Evolutionary conservation across 2,797 vertebrate genomes (phyloP).

Genomic region (Microctenopoma lineatum): DNA sequence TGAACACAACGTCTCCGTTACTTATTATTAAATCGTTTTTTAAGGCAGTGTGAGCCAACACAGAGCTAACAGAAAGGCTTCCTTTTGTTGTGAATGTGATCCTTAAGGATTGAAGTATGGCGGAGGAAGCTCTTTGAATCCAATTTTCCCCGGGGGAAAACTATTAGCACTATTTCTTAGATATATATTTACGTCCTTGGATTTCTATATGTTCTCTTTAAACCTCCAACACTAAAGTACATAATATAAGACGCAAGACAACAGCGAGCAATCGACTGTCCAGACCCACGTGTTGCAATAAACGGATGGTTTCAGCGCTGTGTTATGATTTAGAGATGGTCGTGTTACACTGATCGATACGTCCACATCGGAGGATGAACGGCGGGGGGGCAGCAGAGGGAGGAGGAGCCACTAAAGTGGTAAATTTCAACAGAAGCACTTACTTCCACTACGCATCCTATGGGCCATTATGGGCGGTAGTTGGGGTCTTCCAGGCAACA

Average conservation of each 20-base stretch:
- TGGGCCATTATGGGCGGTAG: constrained; percentile 74
- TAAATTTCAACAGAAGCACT: constrained; percentile 81
- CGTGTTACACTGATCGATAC: constrained; percentile 51
- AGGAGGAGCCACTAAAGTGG: constrained; percentile 23
- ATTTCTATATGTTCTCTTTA: neutral
- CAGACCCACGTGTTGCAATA: neutral
- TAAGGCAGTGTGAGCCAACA: neutral
- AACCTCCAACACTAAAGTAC: neutral
- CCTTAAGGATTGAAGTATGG: constrained; percentile 15
- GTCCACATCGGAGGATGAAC: constrained; percentile 33
- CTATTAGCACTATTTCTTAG: constrained; percentile 32
- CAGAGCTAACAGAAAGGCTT: neutral
- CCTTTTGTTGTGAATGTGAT: constrained; percentile 21
- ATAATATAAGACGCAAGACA: neutral
- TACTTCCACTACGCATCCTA: constrained; percentile 78
- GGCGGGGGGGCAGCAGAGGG: neutral
- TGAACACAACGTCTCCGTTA: neutral
- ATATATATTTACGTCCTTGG: constrained; percentile 15
- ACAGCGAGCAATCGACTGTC: neutral
- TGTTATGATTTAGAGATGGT: constrained; percentile 55
- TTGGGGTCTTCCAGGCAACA: constrained; percentile 75
- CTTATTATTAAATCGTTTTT: neutral
- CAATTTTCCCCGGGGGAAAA: constrained; percentile 34
- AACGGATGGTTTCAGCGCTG: constrained; percentile 21
- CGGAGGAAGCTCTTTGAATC: constrained; percentile 22